These are phyloP conservation scores for Calameuta pallipes DNA, from an alignment of 2,888 invertebrate species.

Conservation along the genomic window DNA sequence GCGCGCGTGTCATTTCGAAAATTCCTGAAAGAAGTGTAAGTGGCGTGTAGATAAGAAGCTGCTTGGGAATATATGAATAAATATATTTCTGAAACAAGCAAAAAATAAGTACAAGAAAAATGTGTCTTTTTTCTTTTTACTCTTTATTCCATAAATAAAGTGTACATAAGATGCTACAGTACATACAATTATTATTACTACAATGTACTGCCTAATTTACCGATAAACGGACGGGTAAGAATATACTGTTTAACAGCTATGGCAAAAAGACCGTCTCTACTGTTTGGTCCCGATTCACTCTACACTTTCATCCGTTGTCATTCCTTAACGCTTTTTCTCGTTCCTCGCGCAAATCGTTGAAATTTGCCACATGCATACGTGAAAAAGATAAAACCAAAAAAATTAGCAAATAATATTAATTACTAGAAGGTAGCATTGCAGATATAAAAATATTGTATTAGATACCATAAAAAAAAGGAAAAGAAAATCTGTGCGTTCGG, in stretches of 20 bases:
- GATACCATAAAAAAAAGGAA: not conserved
- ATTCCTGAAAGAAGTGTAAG: not conserved
- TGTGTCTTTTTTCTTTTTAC: slow-evolving; percentile 31
- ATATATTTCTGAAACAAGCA: slow-evolving; percentile 46
- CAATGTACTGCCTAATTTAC: slow-evolving; percentile 10
- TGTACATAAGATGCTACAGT: slow-evolving; percentile 40
- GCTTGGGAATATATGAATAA: not conserved
- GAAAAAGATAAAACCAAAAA: not conserved
- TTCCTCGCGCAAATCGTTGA: not conserved
- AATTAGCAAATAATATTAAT: not conserved
- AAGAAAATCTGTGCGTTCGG: not conserved
- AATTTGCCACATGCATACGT: not conserved
- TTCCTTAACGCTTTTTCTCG: not conserved
- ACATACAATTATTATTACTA: slow-evolving; percentile 37
- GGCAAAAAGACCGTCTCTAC: not conserved
- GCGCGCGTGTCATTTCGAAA: not conserved
- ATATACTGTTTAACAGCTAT: not conserved
- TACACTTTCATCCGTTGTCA: not conserved
- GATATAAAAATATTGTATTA: not conserved
- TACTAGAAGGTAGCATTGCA: not conserved
- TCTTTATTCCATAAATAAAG: slow-evolving; percentile 16
- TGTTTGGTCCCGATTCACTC: not conserved
- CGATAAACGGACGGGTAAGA: not conserved
- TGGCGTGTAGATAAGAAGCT: not conserved
- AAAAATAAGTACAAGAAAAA: slow-evolving; percentile 54